Conservation (phyloP, 2,888 invertebrate species). For the Diabrotica balteata region DNA sequence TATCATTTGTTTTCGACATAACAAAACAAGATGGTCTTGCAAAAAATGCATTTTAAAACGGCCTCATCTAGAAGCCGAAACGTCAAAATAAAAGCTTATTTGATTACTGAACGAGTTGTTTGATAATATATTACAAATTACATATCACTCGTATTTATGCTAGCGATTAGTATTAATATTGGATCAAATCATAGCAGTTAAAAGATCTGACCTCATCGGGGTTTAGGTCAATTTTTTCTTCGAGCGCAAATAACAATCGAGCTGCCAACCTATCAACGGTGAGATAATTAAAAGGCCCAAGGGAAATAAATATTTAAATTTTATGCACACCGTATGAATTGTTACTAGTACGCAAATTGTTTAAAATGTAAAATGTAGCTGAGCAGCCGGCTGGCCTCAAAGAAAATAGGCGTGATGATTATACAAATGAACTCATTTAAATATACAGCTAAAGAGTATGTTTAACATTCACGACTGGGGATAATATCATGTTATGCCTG, state of each 20-base stretch:
- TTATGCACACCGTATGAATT: constrained; percentile 27
- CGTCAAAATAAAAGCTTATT: too few relatives aligned
- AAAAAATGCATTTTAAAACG: too few relatives aligned
- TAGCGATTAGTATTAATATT: too few relatives aligned
- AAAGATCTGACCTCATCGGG: too few relatives aligned
- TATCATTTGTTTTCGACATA: too few relatives aligned
- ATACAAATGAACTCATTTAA: constrained; percentile 16
- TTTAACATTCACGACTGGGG: constrained; percentile 11
- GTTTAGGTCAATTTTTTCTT: constrained; percentile 5
- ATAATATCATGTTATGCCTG: background rate
- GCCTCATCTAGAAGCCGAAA: too few relatives aligned
- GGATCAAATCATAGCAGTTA: too few relatives aligned
- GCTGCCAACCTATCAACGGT: constrained; percentile 35
- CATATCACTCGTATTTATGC: too few relatives aligned
- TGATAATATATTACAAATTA: too few relatives aligned
- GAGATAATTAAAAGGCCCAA: constrained; percentile 34
- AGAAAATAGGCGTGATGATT: constrained; percentile 16
- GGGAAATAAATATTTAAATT: constrained; percentile 35
- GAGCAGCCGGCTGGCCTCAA: constrained; percentile 15
- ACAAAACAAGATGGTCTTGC: too few relatives aligned
- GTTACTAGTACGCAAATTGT: background rate
- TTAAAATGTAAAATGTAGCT: constrained; percentile 4
- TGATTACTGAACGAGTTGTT: too few relatives aligned
- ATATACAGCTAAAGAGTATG: constrained; percentile 7
- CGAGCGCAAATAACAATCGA: constrained; percentile 21